phyloP scores from a whole-genome alignment of 2,888 invertebrate genomes.

The Oasisia sp. region DNA sequence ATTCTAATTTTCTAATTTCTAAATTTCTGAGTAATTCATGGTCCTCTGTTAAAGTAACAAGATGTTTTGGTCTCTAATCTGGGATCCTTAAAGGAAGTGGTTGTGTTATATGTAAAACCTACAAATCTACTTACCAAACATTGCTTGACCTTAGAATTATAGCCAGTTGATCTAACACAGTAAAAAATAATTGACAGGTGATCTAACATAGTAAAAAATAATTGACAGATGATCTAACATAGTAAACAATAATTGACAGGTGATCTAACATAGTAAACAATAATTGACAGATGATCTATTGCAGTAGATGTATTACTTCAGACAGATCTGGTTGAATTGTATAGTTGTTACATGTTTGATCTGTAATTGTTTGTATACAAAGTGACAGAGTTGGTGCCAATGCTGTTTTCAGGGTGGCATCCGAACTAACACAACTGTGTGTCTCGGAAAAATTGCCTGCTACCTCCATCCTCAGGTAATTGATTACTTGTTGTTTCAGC shows the following conservation, averaged over 20 bases:
- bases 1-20: too few relatives aligned
- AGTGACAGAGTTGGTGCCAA: neutral
- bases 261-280: too few relatives aligned
- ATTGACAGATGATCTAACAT: too few relatives aligned
- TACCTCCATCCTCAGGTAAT: slow-evolving; percentile 82
- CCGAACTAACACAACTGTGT: slow-evolving; percentile 97
- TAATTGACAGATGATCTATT: too few relatives aligned
- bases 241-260: too few relatives aligned
- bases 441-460: slow-evolving; percentile 96
- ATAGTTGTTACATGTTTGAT: neutral
- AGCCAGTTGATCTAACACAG: too few relatives aligned
- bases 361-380: neutral
- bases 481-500: slow-evolving; percentile 41
- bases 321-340: neutral
- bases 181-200: too few relatives aligned
- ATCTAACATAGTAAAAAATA: too few relatives aligned
- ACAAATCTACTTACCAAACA: neutral
- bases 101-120: neutral
- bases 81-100: neutral
- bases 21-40: neutral
- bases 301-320: neutral
- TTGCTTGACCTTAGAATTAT: neutral
- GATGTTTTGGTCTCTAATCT: neutral
- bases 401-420: slow-evolving; percentile 71
- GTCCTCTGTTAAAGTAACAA: neutral